A percentile compares a stretch with the other conserved stretches of the same genome.
phyloP scores from a whole-genome alignment of 2,113 vertebrate genomes.

The Arvicanthis niloticus region DNA sequence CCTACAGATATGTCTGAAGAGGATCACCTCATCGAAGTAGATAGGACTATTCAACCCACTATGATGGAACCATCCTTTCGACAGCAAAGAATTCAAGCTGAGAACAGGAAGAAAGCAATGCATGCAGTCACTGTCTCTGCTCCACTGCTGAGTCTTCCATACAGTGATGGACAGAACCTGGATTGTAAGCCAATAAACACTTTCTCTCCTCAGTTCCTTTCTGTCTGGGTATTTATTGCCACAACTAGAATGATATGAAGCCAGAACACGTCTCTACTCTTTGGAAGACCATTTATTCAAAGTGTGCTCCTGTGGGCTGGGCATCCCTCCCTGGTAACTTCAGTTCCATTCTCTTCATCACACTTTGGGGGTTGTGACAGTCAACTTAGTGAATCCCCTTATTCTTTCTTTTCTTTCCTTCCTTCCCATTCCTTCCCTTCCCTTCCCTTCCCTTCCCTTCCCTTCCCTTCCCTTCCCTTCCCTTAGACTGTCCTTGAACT shows the following conservation, averaged over 20 bases:
- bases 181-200: neutral
- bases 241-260: neutral
- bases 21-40: neutral
- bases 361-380: neutral
- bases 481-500: neutral
- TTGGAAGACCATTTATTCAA: neutral
- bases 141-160: neutral
- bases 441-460: neutral
- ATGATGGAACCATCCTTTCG: neutral
- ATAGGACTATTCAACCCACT: neutral
- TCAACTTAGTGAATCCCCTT: neutral
- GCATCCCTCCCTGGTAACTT: neutral
- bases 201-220: neutral
- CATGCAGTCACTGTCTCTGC: neutral
- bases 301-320: neutral
- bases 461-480: no score
- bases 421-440: no score
- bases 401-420: neutral
- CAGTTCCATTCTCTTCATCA: neutral
- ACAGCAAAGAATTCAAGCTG: neutral
- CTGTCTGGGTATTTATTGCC: neutral
- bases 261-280: neutral
- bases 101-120: no score
- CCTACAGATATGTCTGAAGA: neutral
- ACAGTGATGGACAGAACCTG: neutral